A percentile compares a stretch with the other conserved stretches of the same genome.
Conservation (phyloP, 2,113 vertebrate species). For the Clarias batrachus region DNA sequence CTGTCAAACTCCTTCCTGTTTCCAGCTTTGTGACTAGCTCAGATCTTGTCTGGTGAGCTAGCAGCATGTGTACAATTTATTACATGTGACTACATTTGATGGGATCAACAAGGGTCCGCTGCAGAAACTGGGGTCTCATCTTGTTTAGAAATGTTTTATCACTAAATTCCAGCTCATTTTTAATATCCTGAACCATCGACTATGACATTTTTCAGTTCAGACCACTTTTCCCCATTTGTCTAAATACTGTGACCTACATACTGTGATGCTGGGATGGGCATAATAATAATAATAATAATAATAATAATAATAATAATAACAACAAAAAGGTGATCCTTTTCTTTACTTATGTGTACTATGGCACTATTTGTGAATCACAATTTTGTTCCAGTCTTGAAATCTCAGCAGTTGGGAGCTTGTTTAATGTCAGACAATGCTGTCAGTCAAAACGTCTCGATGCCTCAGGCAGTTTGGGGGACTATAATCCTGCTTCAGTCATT, state of each 20-base stretch:
- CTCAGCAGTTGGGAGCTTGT: background rate
- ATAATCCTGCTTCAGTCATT: constrained; percentile 77
- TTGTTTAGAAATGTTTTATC: background rate
- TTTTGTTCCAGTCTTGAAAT: background rate
- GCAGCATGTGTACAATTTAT: background rate
- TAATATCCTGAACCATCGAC: background rate
- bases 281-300: too few species aligned
- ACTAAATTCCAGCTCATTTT: background rate
- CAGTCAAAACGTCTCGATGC: constrained; percentile 3
- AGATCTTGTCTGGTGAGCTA: background rate
- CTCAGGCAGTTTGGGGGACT: constrained; percentile 52
- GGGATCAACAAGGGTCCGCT: background rate
- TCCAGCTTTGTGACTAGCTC: background rate
- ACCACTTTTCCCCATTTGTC: background rate
- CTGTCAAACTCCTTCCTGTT: background rate
- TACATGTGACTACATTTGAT: background rate
- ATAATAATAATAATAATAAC: too few species aligned
- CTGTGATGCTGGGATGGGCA: too few species aligned
- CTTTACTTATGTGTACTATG: background rate
- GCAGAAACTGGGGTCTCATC: background rate
- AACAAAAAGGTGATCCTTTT: background rate
- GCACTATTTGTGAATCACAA: background rate
- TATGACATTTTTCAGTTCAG: background rate
- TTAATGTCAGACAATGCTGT: background rate
- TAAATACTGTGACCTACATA: background rate